phyloP scores from a whole-genome alignment of 2,113 vertebrate genomes.

The Calidris pygmaea region DNA sequence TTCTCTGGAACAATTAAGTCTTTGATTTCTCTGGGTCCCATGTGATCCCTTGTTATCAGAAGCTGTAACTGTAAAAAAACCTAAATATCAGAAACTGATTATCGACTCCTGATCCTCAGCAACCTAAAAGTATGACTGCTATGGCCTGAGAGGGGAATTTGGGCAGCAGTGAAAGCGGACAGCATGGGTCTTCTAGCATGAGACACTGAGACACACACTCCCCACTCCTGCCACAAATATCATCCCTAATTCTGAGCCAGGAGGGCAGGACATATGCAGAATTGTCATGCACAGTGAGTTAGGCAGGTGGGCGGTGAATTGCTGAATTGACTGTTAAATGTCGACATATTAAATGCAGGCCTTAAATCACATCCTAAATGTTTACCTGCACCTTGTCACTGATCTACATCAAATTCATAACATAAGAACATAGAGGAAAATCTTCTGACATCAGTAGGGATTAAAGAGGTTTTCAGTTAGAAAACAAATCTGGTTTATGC shows the following conservation, averaged over 20 bases:
- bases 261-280: background rate
- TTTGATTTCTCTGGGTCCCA: background rate
- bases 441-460: background rate
- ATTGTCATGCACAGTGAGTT: accelerated
- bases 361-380: background rate
- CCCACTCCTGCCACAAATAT: background rate
- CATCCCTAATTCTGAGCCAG: background rate
- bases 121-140: background rate
- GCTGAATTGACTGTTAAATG: background rate
- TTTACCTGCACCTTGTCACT: background rate
- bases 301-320: background rate
- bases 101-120: background rate
- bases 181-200: background rate
- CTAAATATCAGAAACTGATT: background rate
- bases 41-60: background rate
- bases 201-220: background rate
- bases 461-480: background rate
- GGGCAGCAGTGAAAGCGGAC: background rate
- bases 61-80: background rate
- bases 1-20: background rate
- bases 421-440: background rate
- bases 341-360: background rate
- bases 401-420: background rate
- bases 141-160: background rate
- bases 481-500: background rate